phyloP scores from a whole-genome alignment of 1,140 invertebrate species.

The Mercenaria mercenaria region DNA sequence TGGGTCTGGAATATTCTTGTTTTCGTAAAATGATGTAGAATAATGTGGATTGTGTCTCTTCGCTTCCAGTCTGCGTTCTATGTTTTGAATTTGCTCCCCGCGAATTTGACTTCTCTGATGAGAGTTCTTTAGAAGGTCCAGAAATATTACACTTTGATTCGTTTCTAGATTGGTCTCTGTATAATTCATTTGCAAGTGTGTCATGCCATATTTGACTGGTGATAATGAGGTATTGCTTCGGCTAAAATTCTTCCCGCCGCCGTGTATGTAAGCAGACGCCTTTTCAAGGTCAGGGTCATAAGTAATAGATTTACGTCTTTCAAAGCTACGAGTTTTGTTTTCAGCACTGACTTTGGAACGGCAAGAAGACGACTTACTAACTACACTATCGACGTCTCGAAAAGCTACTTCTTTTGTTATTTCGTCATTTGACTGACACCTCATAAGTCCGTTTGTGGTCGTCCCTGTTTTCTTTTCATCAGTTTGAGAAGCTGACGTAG shows the following conservation, averaged over 20 bases:
- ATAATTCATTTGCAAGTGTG: constrained; percentile 57
- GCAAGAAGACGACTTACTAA: background rate
- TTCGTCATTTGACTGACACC: background rate
- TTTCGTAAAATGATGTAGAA: constrained; percentile 59
- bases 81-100: constrained; percentile 2
- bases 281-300: constrained; percentile 59
- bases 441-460: background rate
- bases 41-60: constrained; percentile 46
- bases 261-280: constrained; percentile 57
- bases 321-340: background rate
- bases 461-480: background rate
- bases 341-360: background rate
- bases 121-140: constrained; percentile 53
- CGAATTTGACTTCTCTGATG: constrained; percentile 30
- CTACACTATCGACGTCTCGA: background rate
- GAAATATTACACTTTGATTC: constrained; percentile 60
- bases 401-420: background rate
- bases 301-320: constrained; percentile 36
- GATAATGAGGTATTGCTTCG: constrained; percentile 44
- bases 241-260: constrained; percentile 63
- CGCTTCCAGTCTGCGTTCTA: constrained; percentile 43
- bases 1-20: constrained; percentile 53
- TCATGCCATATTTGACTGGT: constrained; percentile 49
- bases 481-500: background rate
- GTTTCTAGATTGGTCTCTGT: constrained; percentile 58